Conservation (phyloP, 1,140 invertebrate species). For the Formica exsecta region DNA sequence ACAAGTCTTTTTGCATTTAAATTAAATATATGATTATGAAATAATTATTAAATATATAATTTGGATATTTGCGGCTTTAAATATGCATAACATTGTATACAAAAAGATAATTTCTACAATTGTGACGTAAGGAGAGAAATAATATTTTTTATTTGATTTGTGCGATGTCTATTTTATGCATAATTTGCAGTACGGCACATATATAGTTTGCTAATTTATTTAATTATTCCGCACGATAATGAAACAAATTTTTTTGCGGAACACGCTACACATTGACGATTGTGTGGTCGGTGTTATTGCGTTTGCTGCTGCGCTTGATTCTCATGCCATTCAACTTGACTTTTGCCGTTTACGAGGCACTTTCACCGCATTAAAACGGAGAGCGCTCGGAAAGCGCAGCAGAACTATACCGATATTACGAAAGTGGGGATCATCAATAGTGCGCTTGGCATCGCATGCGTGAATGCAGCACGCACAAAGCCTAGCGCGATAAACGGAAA, state of each 20-base stretch:
- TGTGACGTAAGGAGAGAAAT: background rate
- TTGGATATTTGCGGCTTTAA: background rate
- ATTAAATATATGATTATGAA: background rate
- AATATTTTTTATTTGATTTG: background rate
- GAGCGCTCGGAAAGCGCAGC: slow-evolving; percentile 45
- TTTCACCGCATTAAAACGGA: slow-evolving; percentile 76
- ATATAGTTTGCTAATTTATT: background rate
- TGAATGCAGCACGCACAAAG: slow-evolving; percentile 7
- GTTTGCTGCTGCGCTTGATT: slow-evolving; percentile 68
- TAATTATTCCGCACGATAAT: slow-evolving; percentile 2
- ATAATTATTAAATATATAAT: background rate
- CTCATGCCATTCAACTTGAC: slow-evolving; percentile 85
- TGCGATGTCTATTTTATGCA: too few species aligned
- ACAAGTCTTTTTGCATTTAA: background rate
- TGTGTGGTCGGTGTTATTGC: slow-evolving; percentile 14
- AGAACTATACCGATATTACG: slow-evolving; percentile 56
- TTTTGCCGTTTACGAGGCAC: slow-evolving; percentile 78
- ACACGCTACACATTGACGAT: slow-evolving; percentile 26
- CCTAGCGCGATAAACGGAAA: background rate
- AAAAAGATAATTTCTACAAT: slow-evolving; percentile 12
- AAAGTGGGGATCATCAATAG: slow-evolving; percentile 54
- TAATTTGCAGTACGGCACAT: background rate
- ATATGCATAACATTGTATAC: slow-evolving; percentile 4
- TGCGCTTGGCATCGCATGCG: slow-evolving; percentile 26
- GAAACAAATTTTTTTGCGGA: slow-evolving; percentile 21